Conservation (phyloP, 2,113 vertebrate species). For the Plotosus lineatus region DNA sequence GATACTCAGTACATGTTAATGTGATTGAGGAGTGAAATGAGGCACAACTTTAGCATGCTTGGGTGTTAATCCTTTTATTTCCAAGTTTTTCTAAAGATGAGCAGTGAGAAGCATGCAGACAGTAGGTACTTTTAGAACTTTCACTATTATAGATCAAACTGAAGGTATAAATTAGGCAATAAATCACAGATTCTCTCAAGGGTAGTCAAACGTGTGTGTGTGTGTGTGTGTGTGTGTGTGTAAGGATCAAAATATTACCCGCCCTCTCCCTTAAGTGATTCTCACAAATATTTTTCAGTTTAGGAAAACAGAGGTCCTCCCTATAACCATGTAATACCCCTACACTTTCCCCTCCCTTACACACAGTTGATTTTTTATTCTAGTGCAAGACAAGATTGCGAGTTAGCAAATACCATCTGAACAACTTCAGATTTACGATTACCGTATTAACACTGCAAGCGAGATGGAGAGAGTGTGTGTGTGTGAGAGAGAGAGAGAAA, state of each 20-base stretch:
- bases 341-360: neutral
- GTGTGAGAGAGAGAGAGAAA: neutral
- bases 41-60: too few relatives aligned
- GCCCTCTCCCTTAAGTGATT: constrained; percentile 45
- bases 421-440: constrained; percentile 22
- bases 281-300: constrained; percentile 47
- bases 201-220: too few relatives aligned
- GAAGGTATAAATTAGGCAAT: too few relatives aligned
- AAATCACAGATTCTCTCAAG: too few relatives aligned
- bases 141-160: too few relatives aligned
- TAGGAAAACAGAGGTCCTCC: constrained; percentile 50
- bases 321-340: constrained; percentile 26
- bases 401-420: neutral
- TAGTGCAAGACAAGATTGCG: constrained; percentile 12
- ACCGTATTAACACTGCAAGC: constrained; percentile 17
- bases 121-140: too few relatives aligned
- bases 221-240: neutral
- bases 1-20: too few relatives aligned
- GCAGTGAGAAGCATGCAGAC: too few relatives aligned
- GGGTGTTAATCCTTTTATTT: too few relatives aligned
- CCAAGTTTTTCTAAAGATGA: too few relatives aligned
- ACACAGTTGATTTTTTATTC: constrained; percentile 17
- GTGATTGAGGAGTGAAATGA: too few relatives aligned
- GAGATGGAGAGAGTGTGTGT: neutral
- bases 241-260: constrained; percentile 17